phyloP scores from a whole-genome alignment of 2,888 invertebrate genomes.

The Prenolepis imparis region DNA sequence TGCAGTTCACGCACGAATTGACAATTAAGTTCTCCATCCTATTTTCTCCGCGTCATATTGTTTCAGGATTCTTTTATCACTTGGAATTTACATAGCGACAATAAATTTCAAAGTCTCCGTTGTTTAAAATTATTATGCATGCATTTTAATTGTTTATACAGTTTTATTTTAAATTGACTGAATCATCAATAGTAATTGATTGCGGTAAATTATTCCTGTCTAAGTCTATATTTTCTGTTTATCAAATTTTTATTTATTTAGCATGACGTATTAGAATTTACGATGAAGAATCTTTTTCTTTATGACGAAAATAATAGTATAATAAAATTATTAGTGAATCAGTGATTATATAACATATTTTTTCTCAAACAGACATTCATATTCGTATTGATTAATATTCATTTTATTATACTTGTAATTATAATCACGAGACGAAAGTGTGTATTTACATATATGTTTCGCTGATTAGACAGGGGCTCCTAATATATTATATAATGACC shows the following conservation, averaged over 20 bases:
- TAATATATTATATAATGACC: neutral
- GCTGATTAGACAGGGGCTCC: neutral
- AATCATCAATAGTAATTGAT: neutral
- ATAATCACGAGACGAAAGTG: too few relatives aligned
- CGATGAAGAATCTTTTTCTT: neutral
- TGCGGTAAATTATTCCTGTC: too few relatives aligned
- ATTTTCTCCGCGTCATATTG: neutral
- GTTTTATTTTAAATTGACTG: neutral
- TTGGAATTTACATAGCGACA: neutral
- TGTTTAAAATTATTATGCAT: neutral
- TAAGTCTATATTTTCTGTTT: neutral
- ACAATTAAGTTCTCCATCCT: constrained; percentile 35
- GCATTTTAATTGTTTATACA: neutral
- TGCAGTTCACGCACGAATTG: constrained; percentile 31
- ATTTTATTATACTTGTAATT: neutral
- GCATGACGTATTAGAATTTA: neutral
- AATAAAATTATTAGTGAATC: neutral
- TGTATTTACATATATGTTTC: too few relatives aligned
- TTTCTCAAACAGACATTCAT: neutral
- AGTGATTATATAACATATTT: neutral
- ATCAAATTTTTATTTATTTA: neutral
- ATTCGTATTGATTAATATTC: neutral
- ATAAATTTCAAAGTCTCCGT: neutral
- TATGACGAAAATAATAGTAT: neutral
- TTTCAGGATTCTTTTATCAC: neutral